A percentile compares a stretch with the other conserved stretches of the same genome.
Conservation (phyloP, 2,888 invertebrate genomes). For the Standfussiana lucernea region DNA sequence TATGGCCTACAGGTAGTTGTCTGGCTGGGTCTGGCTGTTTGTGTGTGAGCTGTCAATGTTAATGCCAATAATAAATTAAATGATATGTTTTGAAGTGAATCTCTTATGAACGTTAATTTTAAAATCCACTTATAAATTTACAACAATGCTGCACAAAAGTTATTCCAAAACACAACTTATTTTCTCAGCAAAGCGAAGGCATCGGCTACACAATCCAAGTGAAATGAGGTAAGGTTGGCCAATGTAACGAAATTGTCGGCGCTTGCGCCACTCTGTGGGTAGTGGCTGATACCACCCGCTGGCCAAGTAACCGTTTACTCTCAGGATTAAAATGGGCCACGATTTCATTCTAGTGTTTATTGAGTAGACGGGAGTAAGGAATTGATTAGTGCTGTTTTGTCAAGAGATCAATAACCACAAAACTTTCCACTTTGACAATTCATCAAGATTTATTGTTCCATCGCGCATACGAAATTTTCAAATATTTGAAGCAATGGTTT, state of each 20-base stretch:
- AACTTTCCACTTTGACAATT: too few relatives aligned
- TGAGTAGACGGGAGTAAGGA: background rate
- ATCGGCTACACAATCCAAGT: slow-evolving; percentile 73
- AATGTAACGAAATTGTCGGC: slow-evolving; percentile 79
- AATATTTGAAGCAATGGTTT: too few relatives aligned
- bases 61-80: too few relatives aligned
- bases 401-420: too few relatives aligned
- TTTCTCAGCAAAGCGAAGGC: slow-evolving; percentile 68
- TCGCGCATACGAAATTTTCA: too few relatives aligned
- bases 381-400: background rate
- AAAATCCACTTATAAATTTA: background rate
- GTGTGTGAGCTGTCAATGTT: too few relatives aligned
- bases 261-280: slow-evolving; percentile 73
- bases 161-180: slow-evolving; percentile 52
- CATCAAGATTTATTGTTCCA: too few relatives aligned
- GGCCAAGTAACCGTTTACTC: slow-evolving; percentile 52
- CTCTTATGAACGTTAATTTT: background rate
- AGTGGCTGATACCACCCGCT: slow-evolving; percentile 67
- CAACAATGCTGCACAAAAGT: background rate
- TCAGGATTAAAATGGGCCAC: slow-evolving; percentile 54
- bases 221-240: slow-evolving; percentile 77
- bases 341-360: slow-evolving; percentile 42
- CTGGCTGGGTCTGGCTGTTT: too few relatives aligned
- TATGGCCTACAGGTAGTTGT: too few relatives aligned
- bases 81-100: too few relatives aligned